phyloP scores from a whole-genome alignment of 2,113 vertebrate species.

The Ascaphus truei region DNA sequence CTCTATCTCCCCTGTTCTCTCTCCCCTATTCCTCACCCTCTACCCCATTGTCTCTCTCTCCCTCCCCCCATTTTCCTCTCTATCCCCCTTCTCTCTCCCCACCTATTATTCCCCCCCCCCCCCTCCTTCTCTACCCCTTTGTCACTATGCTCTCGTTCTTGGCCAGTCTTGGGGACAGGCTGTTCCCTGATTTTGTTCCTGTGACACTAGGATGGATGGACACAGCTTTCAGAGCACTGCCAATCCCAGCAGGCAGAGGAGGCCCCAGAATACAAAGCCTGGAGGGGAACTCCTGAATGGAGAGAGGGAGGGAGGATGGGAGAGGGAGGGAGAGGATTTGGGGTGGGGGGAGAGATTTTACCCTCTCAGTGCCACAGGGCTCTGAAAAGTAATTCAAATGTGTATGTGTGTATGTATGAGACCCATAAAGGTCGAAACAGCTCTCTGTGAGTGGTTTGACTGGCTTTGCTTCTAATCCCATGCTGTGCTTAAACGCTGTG shows the following conservation, averaged over 20 bases:
- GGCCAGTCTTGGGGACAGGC: conserved; percentile 5
- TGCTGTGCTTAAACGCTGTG: no score
- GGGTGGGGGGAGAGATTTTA: no score
- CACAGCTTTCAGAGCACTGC: no score
- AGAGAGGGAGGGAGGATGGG: not conserved
- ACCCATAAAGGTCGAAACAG: no score
- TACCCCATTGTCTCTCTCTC: not conserved
- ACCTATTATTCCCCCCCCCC: not conserved
- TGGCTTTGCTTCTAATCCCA: no score
- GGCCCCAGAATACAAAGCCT: conserved; percentile 6
- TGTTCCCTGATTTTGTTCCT: conserved; percentile 17
- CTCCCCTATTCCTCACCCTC: not conserved
- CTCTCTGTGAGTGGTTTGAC: no score
- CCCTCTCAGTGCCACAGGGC: no score
- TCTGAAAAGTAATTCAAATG: no score
- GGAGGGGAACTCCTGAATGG: not conserved
- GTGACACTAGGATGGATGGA: conserved; percentile 1
- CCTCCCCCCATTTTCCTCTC: not conserved
- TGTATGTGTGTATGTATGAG: no score
- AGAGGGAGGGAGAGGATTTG: no score
- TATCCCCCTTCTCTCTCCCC: not conserved
- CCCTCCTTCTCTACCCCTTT: not conserved
- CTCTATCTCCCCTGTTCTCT: not conserved
- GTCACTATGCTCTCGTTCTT: not conserved
- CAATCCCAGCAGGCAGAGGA: conserved; percentile 3